A percentile compares a stretch with the other conserved stretches of the same genome.
Evolutionary conservation across 2,797 vertebrate species (phyloP).

Genomic region (Pangasius krempfi): DNA sequence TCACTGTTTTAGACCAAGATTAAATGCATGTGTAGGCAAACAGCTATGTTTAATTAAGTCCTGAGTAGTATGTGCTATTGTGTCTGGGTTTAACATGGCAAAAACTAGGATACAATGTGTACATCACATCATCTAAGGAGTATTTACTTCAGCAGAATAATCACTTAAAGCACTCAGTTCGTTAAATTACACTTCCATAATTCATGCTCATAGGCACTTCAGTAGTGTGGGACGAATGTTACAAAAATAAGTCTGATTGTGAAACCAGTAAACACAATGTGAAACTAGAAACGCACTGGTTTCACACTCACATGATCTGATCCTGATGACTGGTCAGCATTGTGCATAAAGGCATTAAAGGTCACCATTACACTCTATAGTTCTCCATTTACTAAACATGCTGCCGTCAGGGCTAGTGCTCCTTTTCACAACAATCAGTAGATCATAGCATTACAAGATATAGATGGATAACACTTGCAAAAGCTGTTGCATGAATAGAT

Average conservation of each 20-base stretch:
- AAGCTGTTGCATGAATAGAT: neutral
- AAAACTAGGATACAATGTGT: neutral
- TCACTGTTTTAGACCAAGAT: neutral
- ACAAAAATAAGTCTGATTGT: neutral
- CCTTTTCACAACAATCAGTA: neutral
- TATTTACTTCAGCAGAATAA: neutral
- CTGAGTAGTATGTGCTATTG: neutral
- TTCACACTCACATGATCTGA: conserved; percentile 29
- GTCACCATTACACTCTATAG: neutral
- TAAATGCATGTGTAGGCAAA: neutral
- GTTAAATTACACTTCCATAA: neutral
- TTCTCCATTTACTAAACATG: conserved; percentile 7
- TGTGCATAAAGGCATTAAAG: neutral
- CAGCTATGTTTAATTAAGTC: neutral
- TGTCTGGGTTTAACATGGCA: neutral
- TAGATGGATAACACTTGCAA: neutral
- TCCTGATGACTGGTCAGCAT: neutral
- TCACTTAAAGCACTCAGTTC: neutral
- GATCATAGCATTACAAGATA: neutral
- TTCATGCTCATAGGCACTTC: neutral
- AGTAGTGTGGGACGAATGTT: neutral
- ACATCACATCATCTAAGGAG: neutral
- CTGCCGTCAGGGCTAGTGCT: neutral
- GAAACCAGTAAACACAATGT: neutral
- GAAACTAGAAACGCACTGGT: neutral